Conservation (phyloP, 1,140 invertebrate genomes). For the Riptortus pedestris region DNA sequence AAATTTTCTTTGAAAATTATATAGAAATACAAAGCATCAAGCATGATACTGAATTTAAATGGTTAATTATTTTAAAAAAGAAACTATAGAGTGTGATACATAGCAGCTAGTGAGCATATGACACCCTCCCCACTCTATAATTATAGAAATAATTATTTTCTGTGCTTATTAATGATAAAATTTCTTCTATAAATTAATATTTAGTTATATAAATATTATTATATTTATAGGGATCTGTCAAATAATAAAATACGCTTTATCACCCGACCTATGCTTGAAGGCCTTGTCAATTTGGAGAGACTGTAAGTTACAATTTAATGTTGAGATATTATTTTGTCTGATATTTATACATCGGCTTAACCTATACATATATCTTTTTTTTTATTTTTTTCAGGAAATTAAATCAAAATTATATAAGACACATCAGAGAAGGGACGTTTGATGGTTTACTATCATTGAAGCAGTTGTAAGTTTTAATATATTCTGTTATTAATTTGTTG, state of each 20-base stretch:
- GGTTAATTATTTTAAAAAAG: no score
- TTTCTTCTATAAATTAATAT: background rate
- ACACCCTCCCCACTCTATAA: no score
- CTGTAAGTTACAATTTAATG: constrained; percentile 39
- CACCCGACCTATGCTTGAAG: constrained; percentile 28
- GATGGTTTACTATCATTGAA: constrained; percentile 42
- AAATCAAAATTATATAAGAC: constrained; percentile 55
- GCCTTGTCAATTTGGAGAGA: constrained; percentile 45
- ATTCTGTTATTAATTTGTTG: constrained; percentile 22
- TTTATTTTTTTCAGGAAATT: constrained; percentile 39
- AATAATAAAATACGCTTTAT: constrained; percentile 30
- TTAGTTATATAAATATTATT: background rate
- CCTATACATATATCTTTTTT: constrained; percentile 11
- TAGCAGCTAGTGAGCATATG: no score
- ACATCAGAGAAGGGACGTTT: constrained; percentile 54
- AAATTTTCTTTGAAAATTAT: no score
- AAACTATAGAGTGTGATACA: no score
- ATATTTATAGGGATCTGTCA: constrained; percentile 31
- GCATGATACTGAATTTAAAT: no score
- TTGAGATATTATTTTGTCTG: background rate
- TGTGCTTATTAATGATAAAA: constrained; percentile 12
- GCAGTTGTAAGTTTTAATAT: constrained; percentile 38
- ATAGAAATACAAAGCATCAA: no score
- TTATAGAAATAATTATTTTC: no score
- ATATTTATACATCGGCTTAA: no score